These are phyloP conservation scores for Cyanoderma ruficeps DNA, from an alignment of 2,113 vertebrate species.

Conservation along the genomic window DNA sequence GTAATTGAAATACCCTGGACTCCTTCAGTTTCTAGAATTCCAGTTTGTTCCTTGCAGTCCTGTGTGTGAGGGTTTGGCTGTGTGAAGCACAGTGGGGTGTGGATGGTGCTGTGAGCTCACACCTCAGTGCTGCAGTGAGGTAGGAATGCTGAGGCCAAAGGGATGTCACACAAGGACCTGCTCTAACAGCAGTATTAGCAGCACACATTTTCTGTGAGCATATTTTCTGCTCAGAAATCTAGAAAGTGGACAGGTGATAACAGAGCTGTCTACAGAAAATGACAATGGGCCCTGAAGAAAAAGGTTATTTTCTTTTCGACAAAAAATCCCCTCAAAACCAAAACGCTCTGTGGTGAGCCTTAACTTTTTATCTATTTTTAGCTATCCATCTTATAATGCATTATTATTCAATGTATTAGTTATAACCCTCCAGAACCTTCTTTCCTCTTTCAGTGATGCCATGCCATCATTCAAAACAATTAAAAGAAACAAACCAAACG, in stretches of 20 bases:
- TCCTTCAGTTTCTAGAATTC: neutral
- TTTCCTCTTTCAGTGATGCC: neutral
- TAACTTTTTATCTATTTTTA: neutral
- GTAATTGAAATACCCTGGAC: conserved; percentile 61
- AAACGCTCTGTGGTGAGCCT: neutral
- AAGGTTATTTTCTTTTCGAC: neutral
- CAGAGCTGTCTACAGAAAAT: neutral
- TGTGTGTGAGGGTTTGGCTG: neutral
- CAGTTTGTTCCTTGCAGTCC: neutral
- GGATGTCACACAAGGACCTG: neutral
- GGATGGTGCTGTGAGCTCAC: neutral
- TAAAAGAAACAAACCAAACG: neutral
- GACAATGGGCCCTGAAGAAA: neutral
- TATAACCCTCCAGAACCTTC: neutral
- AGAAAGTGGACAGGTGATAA: neutral
- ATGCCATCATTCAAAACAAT: neutral
- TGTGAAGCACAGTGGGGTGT: neutral
- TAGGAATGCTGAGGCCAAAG: neutral
- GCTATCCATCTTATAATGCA: neutral
- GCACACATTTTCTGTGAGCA: neutral
- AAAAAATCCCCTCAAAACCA: neutral
- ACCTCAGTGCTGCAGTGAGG: neutral
- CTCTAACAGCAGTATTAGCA: neutral
- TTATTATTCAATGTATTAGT: neutral
- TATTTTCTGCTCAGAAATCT: neutral